phyloP scores from a whole-genome alignment of 2,797 vertebrate species.

The Morelia viridis region DNA sequence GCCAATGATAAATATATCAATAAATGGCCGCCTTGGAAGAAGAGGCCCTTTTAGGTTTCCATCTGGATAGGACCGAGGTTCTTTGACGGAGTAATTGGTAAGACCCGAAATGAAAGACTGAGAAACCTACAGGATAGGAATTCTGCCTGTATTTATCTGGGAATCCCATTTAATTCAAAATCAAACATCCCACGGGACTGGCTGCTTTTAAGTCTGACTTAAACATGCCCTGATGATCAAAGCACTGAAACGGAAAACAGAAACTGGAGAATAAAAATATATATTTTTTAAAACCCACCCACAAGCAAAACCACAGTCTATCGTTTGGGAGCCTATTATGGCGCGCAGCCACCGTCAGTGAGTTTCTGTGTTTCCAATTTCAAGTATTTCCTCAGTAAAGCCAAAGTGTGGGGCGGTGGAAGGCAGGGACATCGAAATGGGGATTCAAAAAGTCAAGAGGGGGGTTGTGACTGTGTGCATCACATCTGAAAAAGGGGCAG shows the following conservation, averaged over 20 bases:
- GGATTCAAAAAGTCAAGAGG: too few species aligned
- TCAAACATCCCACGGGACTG: not conserved
- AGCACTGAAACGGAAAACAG: not conserved
- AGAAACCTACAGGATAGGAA: not conserved
- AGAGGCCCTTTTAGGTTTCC: not conserved
- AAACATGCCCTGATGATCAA: not conserved
- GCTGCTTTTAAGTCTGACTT: not conserved
- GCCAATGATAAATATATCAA: not conserved
- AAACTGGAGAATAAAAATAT: not conserved
- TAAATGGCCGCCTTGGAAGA: not conserved
- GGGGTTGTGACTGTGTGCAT: too few species aligned
- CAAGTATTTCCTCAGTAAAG: too few species aligned
- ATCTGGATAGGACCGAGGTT: not conserved
- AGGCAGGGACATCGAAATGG: too few species aligned
- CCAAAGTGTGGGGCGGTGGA: too few species aligned
- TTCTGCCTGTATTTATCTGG: not conserved
- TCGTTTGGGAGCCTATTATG: not conserved
- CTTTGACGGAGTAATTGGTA: not conserved
- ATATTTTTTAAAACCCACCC: not conserved
- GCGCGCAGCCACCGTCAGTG: too few species aligned
- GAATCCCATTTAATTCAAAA: not conserved
- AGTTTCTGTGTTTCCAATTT: too few species aligned
- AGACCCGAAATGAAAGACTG: not conserved
- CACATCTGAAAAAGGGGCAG: too few species aligned
- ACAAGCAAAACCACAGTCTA: not conserved